phyloP scores from a whole-genome alignment of 2,888 invertebrate genomes.

The Thereva nobilitata region DNA sequence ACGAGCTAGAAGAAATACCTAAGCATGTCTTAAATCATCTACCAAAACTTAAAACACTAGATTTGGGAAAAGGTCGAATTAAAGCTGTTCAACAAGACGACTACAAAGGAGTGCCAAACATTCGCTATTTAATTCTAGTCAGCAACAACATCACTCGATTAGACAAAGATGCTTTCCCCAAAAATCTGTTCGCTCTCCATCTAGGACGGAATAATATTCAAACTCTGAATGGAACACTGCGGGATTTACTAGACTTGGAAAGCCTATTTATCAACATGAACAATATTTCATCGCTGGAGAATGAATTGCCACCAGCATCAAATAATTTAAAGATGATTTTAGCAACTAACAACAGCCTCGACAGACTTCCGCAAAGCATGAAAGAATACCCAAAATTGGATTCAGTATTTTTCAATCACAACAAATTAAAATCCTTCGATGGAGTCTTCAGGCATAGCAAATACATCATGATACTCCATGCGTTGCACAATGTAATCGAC shows the following conservation, averaged over 20 bases:
- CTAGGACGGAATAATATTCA: slow-evolving; percentile 75
- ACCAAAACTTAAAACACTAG: slow-evolving; percentile 77
- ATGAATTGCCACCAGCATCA: slow-evolving; percentile 72
- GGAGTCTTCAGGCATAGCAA: slow-evolving; percentile 72
- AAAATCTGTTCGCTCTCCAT: slow-evolving; percentile 70
- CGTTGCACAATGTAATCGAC: slow-evolving; percentile 75
- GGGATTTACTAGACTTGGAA: slow-evolving; percentile 71
- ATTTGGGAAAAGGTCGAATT: slow-evolving; percentile 80
- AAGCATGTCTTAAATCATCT: slow-evolving; percentile 74
- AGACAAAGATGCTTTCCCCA: slow-evolving; percentile 73
- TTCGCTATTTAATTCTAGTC: slow-evolving; percentile 73
- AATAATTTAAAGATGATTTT: slow-evolving; percentile 69
- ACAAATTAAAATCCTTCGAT: slow-evolving; percentile 71
- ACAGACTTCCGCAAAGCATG: slow-evolving; percentile 72
- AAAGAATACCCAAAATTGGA: slow-evolving; percentile 71
- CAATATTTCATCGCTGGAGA: slow-evolving; percentile 72
- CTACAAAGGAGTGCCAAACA: slow-evolving; percentile 71
- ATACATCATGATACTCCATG: slow-evolving; percentile 67
- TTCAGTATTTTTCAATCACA: slow-evolving; percentile 72
- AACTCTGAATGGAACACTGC: slow-evolving; percentile 76
- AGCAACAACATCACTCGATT: slow-evolving; percentile 75
- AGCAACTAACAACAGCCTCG: slow-evolving; percentile 73
- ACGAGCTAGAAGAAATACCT: slow-evolving; percentile 75
- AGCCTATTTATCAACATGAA: slow-evolving; percentile 82
- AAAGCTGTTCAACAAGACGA: slow-evolving; percentile 73